Conservation (phyloP, 2,113 vertebrate species). For the Mobula birostris region DNA sequence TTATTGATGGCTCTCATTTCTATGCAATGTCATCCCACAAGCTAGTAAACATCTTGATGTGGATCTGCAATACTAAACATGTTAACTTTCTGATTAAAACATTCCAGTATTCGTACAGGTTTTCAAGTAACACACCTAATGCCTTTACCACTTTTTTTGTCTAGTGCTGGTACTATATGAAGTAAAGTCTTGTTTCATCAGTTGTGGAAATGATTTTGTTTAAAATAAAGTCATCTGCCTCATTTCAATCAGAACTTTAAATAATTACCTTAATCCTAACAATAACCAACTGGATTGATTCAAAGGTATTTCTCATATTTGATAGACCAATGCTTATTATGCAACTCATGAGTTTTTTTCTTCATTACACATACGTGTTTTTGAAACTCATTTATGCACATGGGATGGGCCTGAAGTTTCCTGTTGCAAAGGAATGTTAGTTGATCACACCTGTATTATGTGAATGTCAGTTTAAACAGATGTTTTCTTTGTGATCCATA, state of each 20-base stretch:
- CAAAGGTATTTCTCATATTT: background rate
- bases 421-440: background rate
- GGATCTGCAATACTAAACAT: slow-evolving; percentile 9
- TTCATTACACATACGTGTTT: background rate
- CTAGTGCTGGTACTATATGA: background rate
- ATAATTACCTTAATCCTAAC: background rate
- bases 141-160: background rate
- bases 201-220: background rate
- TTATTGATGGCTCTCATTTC: background rate
- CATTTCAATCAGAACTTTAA: background rate
- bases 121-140: background rate
- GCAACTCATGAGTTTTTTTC: background rate
- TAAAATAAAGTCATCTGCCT: background rate
- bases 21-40: slow-evolving; percentile 8
- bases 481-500: background rate
- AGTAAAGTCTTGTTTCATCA: background rate
- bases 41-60: background rate
- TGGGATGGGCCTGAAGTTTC: background rate
- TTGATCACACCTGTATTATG: background rate
- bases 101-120: background rate
- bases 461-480: background rate
- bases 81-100: background rate
- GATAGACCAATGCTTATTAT: background rate
- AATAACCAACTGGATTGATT: background rate
- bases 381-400: background rate